phyloP scores from a whole-genome alignment of 2,113 vertebrate species.

The Tragelaphus strepsiceros region DNA sequence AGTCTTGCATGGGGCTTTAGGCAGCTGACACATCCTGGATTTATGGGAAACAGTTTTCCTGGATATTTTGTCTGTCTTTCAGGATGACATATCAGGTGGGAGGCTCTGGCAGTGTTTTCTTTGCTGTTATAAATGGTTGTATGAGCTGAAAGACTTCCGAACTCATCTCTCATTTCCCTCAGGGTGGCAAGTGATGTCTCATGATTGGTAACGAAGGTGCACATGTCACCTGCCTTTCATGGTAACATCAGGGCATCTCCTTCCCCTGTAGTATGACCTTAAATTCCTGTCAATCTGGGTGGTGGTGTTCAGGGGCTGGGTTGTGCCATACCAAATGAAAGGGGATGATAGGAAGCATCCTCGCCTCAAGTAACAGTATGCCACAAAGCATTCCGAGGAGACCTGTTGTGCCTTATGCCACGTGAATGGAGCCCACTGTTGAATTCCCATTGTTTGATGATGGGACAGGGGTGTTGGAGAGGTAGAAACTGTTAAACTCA shows the following conservation, averaged over 20 bases:
- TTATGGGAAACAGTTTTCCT: neutral
- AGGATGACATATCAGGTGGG: neutral
- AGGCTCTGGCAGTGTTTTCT: slow-evolving; percentile 27
- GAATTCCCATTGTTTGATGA: neutral
- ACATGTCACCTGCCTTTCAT: slow-evolving; percentile 24
- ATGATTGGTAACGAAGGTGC: slow-evolving; percentile 25
- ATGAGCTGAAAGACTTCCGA: slow-evolving; percentile 12
- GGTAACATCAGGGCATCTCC: neutral
- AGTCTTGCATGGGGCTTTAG: neutral
- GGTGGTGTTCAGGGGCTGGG: neutral
- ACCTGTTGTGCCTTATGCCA: neutral
- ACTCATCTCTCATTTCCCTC: slow-evolving; percentile 20
- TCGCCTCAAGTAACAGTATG: neutral
- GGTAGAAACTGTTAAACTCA: neutral
- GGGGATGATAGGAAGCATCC: neutral
- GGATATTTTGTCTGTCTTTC: neutral
- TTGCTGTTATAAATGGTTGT: slow-evolving; percentile 27
- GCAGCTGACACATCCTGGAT: neutral
- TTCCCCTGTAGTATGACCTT: slow-evolving; percentile 19
- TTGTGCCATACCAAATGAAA: neutral
- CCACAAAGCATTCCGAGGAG: neutral
- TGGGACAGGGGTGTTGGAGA: neutral
- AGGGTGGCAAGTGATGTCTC: slow-evolving; percentile 11
- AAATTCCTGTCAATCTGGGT: slow-evolving; percentile 17
- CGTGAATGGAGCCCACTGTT: neutral